phyloP scores from a whole-genome alignment of 2,113 vertebrate genomes.

The Forbesichthys papilliferus region DNA sequence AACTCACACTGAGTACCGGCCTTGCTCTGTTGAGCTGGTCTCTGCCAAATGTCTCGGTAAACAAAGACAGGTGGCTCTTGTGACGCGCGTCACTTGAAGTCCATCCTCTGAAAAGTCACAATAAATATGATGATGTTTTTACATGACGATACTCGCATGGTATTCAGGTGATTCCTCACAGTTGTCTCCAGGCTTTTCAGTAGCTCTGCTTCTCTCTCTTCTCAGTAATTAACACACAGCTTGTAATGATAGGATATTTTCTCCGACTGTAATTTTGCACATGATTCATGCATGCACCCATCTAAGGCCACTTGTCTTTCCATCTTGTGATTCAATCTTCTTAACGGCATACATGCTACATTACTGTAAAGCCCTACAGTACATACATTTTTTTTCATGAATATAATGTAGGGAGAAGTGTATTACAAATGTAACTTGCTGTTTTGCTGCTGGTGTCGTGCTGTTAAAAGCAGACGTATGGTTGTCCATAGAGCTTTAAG shows the following conservation, averaged over 20 bases:
- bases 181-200: constrained; percentile 21
- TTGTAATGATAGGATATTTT: constrained; percentile 45
- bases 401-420: background rate
- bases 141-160: no score
- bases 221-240: constrained; percentile 22
- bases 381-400: background rate
- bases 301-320: constrained; percentile 9
- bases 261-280: constrained; percentile 39
- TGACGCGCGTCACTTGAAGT: constrained; percentile 1
- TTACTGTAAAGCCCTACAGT: background rate
- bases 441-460: no score
- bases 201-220: constrained; percentile 25
- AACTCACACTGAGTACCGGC: constrained; percentile 29
- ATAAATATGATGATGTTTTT: background rate
- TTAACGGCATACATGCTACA: constrained; percentile 9
- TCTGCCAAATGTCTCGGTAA: constrained; percentile 22
- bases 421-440: background rate
- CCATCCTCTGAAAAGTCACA: background rate
- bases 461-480: background rate
- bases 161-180: constrained; percentile 15
- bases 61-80: constrained; percentile 26
- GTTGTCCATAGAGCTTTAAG: background rate
- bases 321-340: background rate
- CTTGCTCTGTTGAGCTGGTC: constrained; percentile 14
- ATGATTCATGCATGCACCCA: constrained; percentile 51